A percentile compares a stretch with the other conserved stretches of the same genome.
phyloP scores from a whole-genome alignment of 1,140 invertebrate genomes.

The Pseudomyrmex pallidus region DNA sequence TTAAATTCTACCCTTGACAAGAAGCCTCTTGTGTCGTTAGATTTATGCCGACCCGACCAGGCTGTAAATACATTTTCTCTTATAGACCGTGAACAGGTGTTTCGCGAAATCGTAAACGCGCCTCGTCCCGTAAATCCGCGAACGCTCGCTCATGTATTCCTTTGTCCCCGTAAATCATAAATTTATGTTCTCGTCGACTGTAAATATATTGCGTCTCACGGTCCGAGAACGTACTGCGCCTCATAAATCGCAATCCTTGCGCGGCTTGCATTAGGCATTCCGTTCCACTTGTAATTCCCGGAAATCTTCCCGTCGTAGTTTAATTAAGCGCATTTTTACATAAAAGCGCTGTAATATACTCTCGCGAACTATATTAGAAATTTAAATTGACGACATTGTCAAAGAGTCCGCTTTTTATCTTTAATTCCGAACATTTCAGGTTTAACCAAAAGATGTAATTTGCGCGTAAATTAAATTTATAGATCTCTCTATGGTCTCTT shows the following conservation, averaged over 20 bases:
- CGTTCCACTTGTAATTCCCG: constrained; percentile 23
- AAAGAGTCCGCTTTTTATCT: too few species aligned
- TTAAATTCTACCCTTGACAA: constrained; percentile 2
- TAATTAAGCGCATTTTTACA: constrained; percentile 25
- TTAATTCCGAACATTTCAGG: too few species aligned
- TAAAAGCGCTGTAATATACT: background rate
- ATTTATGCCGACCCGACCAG: constrained; percentile 24
- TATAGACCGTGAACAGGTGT: constrained; percentile 53
- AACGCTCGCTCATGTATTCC: constrained; percentile 35
- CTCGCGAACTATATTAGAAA: too few species aligned
- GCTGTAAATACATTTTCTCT: constrained; percentile 31
- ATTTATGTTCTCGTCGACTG: constrained; percentile 50
- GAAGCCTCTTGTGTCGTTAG: background rate
- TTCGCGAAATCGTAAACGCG: constrained; percentile 41
- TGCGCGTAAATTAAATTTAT: too few species aligned
- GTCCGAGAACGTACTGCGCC: constrained; percentile 26
- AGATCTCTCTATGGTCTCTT: too few species aligned
- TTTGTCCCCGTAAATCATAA: constrained; percentile 53
- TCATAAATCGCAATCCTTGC: constrained; percentile 34
- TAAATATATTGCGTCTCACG: constrained; percentile 46
- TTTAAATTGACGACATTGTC: too few species aligned
- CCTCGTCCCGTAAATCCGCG: constrained; percentile 48
- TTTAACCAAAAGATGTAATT: too few species aligned
- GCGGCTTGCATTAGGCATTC: constrained; percentile 20
- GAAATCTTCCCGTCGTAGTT: background rate